Percentiles rank a stretch among this genome's conserved stretches.
phyloP scores from a whole-genome alignment of 2,113 vertebrate genomes.

The Nicator chloris region DNA sequence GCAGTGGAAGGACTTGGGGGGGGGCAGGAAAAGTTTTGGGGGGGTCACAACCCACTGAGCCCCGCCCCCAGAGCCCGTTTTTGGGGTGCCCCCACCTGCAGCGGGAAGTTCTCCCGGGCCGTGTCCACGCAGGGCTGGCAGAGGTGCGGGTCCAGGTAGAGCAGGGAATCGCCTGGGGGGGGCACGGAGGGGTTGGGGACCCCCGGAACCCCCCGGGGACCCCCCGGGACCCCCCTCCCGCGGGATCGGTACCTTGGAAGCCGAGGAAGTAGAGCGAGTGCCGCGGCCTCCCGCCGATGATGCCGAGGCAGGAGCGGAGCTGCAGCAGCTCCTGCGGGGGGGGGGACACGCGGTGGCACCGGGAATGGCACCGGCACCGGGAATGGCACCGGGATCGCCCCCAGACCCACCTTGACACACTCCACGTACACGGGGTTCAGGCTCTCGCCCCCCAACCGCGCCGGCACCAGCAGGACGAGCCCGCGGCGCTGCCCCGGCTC shows the following conservation, averaged over 20 bases:
- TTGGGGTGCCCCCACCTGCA: background rate
- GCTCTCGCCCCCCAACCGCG: background rate
- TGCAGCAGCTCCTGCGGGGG: background rate
- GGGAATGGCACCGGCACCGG: background rate
- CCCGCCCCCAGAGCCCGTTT: background rate
- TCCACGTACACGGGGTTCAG: background rate
- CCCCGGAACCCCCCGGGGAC: too few relatives aligned
- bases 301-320: background rate
- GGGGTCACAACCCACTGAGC: constrained; percentile 1
- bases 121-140: background rate
- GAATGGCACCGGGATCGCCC: background rate
- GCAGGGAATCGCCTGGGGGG: background rate
- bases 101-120: background rate
- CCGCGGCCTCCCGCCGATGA: background rate
- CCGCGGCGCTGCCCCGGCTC: background rate
- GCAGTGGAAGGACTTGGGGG: background rate
- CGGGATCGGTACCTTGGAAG: background rate
- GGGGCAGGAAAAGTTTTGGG: too few relatives aligned
- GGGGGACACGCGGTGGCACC: too few relatives aligned
- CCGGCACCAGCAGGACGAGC: background rate
- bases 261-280: background rate
- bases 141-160: background rate
- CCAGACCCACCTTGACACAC: background rate
- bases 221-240: too few relatives aligned
- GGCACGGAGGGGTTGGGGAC: background rate